These are phyloP conservation scores for Oceanodroma leucorhoa DNA, from an alignment of 2,797 vertebrate genomes.

Conservation along the genomic window DNA sequence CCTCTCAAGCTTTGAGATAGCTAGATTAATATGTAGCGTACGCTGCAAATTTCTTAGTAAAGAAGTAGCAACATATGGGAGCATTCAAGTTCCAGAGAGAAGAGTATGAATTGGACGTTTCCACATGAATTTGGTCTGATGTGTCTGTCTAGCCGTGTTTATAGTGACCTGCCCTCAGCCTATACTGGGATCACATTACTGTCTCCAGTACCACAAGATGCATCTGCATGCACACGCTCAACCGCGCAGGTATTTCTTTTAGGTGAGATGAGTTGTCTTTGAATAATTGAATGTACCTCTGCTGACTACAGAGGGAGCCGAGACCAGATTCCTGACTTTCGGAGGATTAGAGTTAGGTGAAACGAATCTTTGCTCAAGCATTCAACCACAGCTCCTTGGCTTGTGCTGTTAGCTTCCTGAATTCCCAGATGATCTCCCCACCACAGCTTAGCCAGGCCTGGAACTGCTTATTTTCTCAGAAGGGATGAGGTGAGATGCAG, in stretches of 20 bases:
- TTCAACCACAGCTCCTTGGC: slow-evolving; percentile 60
- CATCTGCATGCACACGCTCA: not conserved
- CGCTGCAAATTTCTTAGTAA: not conserved
- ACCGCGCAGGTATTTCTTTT: not conserved
- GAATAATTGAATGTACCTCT: not conserved
- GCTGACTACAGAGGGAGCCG: not conserved
- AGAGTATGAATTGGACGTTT: not conserved
- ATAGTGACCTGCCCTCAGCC: not conserved
- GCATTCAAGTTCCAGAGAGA: not conserved
- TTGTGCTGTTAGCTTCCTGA: slow-evolving; percentile 49
- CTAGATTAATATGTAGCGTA: not conserved
- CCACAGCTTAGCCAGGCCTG: slow-evolving; percentile 29
- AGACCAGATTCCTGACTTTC: not conserved
- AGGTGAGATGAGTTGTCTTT: not conserved
- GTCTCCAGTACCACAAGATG: not conserved
- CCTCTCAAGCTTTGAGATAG: not conserved
- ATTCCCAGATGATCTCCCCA: slow-evolving; percentile 52
- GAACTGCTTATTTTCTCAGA: slow-evolving; percentile 48
- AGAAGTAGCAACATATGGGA: slow-evolving; percentile 9
- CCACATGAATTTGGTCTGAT: not conserved
- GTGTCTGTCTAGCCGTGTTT: not conserved
- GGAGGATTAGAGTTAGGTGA: slow-evolving; percentile 38
- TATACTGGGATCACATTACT: not conserved
- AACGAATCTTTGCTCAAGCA: slow-evolving; percentile 50
- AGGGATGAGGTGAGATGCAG: not conserved